Conservation (phyloP, 2,888 invertebrate species). For the Cosmorhoe ocellata region DNA sequence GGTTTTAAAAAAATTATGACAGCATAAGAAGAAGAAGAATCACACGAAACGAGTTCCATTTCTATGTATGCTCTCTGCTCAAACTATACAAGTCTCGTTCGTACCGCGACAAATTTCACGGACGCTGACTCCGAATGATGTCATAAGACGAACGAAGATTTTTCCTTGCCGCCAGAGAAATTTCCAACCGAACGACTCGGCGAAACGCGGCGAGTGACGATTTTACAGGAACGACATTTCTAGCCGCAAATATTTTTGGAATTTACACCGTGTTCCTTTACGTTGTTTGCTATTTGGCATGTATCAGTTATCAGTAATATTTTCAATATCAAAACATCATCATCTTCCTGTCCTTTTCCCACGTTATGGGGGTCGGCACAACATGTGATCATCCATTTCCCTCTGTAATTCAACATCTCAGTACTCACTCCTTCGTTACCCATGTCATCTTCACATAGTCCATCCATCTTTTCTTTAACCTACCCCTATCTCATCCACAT, state of each 20-base stretch:
- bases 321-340: no score
- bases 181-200: conserved; percentile 67
- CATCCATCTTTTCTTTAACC: no score
- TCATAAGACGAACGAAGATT: conserved; percentile 64
- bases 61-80: conserved; percentile 1
- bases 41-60: conserved; percentile 11
- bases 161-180: conserved; percentile 55
- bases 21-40: no score
- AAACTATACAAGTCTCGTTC: conserved; percentile 26
- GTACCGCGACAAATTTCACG: conserved; percentile 76
- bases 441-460: no score
- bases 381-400: no score
- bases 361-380: no score
- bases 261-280: conserved; percentile 10
- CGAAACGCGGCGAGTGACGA: conserved; percentile 49
- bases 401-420: no score
- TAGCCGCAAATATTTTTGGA: conserved; percentile 42
- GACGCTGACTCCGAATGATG: conserved; percentile 59
- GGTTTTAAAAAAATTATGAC: no score
- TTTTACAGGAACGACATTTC: conserved; percentile 44
- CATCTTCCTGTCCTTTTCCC: no score
- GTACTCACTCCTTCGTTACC: no score
- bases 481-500: no score
- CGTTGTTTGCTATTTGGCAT: conserved; percentile 17
- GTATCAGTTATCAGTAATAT: no score